These are phyloP conservation scores for Xenopus laevis DNA, from an alignment of 2,113 vertebrate species.

Conservation along the genomic window DNA sequence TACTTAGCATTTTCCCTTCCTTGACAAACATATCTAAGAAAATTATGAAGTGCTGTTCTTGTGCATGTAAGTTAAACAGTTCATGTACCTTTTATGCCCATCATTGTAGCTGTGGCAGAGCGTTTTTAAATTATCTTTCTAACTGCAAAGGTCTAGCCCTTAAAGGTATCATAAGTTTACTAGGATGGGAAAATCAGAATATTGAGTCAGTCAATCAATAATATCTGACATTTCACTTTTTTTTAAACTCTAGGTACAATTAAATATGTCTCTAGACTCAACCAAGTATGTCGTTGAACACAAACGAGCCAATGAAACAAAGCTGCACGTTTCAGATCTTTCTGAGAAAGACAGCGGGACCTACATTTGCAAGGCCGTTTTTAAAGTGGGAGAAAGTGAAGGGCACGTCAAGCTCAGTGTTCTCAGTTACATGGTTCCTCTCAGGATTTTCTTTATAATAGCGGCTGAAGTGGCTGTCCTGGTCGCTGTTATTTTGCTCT, in stretches of 20 bases:
- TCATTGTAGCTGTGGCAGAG: no score
- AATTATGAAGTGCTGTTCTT: no score
- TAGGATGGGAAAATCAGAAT: no score
- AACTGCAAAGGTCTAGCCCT: no score
- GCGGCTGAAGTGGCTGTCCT: conserved; percentile 71
- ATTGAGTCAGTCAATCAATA: no score
- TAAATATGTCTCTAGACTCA: conserved; percentile 45
- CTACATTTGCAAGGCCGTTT: conserved; percentile 74
- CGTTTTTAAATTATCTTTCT: no score
- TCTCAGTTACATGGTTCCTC: conserved; percentile 71
- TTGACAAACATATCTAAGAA: no score
- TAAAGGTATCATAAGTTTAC: no score
- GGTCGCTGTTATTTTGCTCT: conserved; percentile 70
- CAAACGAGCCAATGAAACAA: conserved; percentile 24
- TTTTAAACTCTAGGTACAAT: conserved; percentile 48
- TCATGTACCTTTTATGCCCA: no score
- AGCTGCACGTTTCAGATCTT: conserved; percentile 66
- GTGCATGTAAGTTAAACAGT: no score
- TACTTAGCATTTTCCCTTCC: no score
- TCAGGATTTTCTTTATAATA: conserved; percentile 80
- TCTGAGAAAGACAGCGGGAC: conserved; percentile 60
- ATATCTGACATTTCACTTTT: no score
- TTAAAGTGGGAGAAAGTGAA: conserved; percentile 56
- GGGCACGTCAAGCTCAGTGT: conserved; percentile 63
- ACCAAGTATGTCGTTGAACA: conserved; percentile 50